A percentile compares a stretch with the other conserved stretches of the same genome.
These are phyloP conservation scores for Drusus annulatus DNA, from an alignment of 1,140 invertebrate genomes.

Conservation along the genomic window DNA sequence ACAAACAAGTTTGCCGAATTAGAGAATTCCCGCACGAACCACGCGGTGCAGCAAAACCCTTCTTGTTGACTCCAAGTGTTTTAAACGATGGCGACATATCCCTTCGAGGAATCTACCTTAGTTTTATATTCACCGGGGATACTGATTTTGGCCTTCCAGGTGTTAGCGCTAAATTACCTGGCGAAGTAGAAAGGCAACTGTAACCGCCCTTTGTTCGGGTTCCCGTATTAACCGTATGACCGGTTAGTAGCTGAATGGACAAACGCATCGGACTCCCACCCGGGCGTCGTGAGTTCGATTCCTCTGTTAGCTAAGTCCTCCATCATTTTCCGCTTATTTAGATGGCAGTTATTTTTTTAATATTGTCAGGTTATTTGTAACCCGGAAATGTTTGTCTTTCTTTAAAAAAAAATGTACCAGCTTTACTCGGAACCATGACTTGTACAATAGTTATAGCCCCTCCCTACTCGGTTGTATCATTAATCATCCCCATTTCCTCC, in stretches of 20 bases:
- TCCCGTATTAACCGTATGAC: too few relatives aligned
- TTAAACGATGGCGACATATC: background rate
- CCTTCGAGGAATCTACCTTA: background rate
- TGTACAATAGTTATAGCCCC: background rate
- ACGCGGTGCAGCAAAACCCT: background rate
- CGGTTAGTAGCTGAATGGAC: too few relatives aligned
- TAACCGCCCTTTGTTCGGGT: background rate
- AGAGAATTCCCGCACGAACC: constrained; percentile 13
- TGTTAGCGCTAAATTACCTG: background rate
- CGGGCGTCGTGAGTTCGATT: too few relatives aligned
- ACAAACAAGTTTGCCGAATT: background rate
- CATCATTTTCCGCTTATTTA: too few relatives aligned
- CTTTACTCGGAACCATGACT: background rate
- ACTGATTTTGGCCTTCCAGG: background rate
- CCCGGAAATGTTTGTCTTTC: too few relatives aligned
- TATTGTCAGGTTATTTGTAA: too few relatives aligned
- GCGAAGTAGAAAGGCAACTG: background rate
- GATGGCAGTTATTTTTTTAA: too few relatives aligned
- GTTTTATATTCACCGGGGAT: too few relatives aligned
- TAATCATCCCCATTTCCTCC: constrained; percentile 44
- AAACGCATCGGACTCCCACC: too few relatives aligned
- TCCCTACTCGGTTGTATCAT: constrained; percentile 41
- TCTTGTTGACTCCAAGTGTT: constrained; percentile 7
- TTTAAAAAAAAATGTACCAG: background rate
- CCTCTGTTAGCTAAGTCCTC: too few relatives aligned